Evolutionary conservation across 2,888 invertebrate genomes (phyloP).

Genomic region (Nemurella pictetii): DNA sequence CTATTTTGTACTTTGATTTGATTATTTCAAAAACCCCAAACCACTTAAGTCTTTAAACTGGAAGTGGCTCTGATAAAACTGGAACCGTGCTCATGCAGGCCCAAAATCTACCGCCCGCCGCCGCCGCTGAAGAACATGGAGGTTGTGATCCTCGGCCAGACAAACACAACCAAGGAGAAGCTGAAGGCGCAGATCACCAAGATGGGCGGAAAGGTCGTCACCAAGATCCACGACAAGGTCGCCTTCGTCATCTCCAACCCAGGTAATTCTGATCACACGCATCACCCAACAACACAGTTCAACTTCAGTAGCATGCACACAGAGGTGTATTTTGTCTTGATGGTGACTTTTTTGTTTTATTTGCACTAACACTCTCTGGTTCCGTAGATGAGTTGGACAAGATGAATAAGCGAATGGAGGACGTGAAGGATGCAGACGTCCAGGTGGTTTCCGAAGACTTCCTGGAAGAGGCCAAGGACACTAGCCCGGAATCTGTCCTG

Average conservation of each 20-base stretch:
- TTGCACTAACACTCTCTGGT: no score
- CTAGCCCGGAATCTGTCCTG: constrained; percentile 59
- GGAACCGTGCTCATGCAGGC: constrained; percentile 53
- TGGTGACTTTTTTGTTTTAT: background rate
- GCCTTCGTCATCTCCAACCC: constrained; percentile 76
- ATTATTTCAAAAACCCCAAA: no score
- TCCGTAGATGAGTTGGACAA: constrained; percentile 66
- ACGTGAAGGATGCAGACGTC: constrained; percentile 68
- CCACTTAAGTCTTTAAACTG: background rate
- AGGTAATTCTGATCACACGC: constrained; percentile 47
- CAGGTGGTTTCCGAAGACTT: constrained; percentile 81
- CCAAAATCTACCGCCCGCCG: constrained; percentile 65
- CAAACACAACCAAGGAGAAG: constrained; percentile 60
- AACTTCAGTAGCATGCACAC: constrained; percentile 14
- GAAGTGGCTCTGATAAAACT: background rate
- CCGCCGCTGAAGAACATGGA: constrained; percentile 77
- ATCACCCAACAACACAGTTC: constrained; percentile 30
- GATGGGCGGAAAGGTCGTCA: constrained; percentile 74
- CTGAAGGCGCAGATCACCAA: constrained; percentile 69
- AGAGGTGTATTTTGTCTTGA: background rate
- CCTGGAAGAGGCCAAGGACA: constrained; percentile 63
- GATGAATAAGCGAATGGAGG: constrained; percentile 64
- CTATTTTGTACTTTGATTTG: background rate
- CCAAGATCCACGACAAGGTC: constrained; percentile 64
- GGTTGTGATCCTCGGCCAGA: constrained; percentile 67